Evolutionary conservation across 2,888 invertebrate genomes (phyloP), one percentile per base, ranked within the genome.

Genomic region (Marronus borbonicus): DNA sequence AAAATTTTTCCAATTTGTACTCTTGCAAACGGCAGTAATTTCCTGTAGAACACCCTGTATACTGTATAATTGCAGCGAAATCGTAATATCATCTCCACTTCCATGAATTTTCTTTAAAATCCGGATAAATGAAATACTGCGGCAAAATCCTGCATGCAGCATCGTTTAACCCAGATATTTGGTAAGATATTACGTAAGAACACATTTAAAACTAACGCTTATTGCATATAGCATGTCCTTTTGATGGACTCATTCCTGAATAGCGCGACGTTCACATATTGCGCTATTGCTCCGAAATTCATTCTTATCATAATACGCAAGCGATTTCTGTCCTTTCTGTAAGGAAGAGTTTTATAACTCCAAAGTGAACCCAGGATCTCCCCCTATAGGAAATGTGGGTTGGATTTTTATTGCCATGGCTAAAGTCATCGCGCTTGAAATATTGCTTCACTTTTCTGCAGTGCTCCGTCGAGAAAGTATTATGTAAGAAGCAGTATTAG

Each of bases 361-460:
- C 3, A 17, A 17, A 72, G 58, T 72, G 58, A 58, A 72, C 72
- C 50, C 58, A 10, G 55, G 52, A 20, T 50, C 68, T 68, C 17
- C 36, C 44, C 39, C 24, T 69, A 44, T 31, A 28, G 58, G 58
- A 60, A 72, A 72, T 72, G 72, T 60, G 58, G 58, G 58, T 17
- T 60, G 58, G 72, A 58, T 14, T 72, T 72, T 72, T 72, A 72
- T 72, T 72, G 39, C 58, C 4, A 58, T 36, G 58, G 39, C 39
- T 58, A 72, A 72, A 72, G 72, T 39, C 58, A 72, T 72, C 58
- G 72, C 55, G 55, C 50, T 20, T 72, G 72, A 72, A 72, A 72
- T 72, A 72, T 58, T 72, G 72, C 72, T 58, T 31, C 72, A 72
- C 72, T 72, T 72, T 58, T 58, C 72, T 72, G 72, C 72, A 72